These are phyloP conservation scores for Netelia inedita DNA, from an alignment of 2,888 invertebrate genomes.

Conservation along the genomic window DNA sequence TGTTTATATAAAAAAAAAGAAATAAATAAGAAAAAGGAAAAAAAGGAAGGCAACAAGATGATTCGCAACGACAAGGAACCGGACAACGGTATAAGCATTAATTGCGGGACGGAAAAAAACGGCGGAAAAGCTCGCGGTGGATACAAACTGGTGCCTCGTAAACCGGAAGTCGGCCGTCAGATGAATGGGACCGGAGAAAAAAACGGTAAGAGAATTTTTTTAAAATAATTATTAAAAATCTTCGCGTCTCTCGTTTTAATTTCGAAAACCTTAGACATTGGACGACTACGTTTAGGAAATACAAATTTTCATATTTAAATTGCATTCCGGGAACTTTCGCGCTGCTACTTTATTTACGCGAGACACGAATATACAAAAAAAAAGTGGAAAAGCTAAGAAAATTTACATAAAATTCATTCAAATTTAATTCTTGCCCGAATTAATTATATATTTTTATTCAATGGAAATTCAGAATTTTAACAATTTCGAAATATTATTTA, in stretches of 20 bases:
- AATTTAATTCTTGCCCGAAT: too few species aligned
- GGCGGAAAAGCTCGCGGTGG: constrained; percentile 76
- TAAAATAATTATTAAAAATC: constrained; percentile 1
- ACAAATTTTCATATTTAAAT: too few species aligned
- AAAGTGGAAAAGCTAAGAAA: too few species aligned
- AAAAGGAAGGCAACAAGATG: constrained; percentile 62
- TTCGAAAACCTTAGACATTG: constrained; percentile 9
- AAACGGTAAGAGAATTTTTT: constrained; percentile 47
- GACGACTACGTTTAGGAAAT: not conserved
- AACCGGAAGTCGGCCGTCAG: constrained; percentile 66
- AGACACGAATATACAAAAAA: too few species aligned
- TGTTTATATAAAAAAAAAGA: constrained; percentile 70
- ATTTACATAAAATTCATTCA: too few species aligned
- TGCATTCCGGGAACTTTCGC: too few species aligned
- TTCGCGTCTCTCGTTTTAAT: constrained; percentile 18
- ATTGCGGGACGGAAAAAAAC: constrained; percentile 77
- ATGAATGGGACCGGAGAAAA: constrained; percentile 49
- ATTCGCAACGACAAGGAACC: constrained; percentile 81
- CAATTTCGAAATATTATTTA: too few species aligned
- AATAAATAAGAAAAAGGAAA: constrained; percentile 43
- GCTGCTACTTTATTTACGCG: too few species aligned
- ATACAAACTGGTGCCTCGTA: constrained; percentile 78
- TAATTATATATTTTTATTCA: too few species aligned
- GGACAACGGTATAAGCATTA: constrained; percentile 83
- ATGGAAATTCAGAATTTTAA: too few species aligned